Percentiles rank a stretch among this genome's conserved stretches.
These are phyloP conservation scores for Corythoichthys intestinalis DNA, from an alignment of 2,113 vertebrate genomes.

Conservation along the genomic window DNA sequence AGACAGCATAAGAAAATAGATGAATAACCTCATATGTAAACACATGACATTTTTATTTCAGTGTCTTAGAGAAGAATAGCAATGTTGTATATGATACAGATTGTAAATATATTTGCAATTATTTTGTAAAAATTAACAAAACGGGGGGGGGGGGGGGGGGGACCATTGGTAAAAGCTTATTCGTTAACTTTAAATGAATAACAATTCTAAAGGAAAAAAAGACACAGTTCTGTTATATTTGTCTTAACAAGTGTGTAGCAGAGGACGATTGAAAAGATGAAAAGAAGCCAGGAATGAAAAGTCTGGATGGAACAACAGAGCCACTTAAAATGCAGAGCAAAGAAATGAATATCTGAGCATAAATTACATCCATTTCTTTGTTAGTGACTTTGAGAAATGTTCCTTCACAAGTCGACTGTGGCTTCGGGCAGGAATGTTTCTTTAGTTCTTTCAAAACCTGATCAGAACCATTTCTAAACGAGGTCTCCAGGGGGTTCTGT, in stretches of 20 bases:
- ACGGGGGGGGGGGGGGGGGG: too few relatives aligned
- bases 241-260: constrained; percentile 12
- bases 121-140: neutral
- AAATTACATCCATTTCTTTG: constrained; percentile 10
- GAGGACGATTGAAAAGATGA: neutral
- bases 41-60: neutral
- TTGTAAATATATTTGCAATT: neutral
- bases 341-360: constrained; percentile 24
- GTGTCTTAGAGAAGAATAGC: neutral
- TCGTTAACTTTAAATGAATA: too few relatives aligned
- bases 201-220: too few relatives aligned
- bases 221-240: constrained; percentile 5
- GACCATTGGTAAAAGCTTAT: too few relatives aligned
- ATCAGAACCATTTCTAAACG: constrained; percentile 12
- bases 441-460: constrained; percentile 32
- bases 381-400: constrained; percentile 21
- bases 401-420: constrained; percentile 37
- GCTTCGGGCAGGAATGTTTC: constrained; percentile 28
- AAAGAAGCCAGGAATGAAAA: constrained; percentile 17
- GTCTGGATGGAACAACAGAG: constrained; percentile 16
- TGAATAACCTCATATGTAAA: neutral
- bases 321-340: constrained; percentile 2
- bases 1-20: constrained; percentile 14
- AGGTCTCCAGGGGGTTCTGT: constrained; percentile 26
- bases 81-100: neutral